Base-by-base conservation (phyloP, 2,113 vertebrate species). In the Neolamprologus ventralis region DNA sequence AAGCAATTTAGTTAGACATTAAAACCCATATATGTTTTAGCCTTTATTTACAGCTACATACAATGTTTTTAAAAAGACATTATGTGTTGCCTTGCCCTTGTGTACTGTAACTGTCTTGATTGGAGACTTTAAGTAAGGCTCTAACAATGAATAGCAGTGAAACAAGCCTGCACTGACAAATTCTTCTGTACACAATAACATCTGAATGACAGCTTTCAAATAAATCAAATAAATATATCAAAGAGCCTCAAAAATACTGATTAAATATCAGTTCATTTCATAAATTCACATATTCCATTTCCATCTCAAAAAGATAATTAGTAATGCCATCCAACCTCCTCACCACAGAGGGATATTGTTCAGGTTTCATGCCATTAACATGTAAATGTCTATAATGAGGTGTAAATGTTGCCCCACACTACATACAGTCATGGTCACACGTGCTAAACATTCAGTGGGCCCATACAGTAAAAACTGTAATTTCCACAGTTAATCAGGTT, bases 401-500 rank as follows among this genome's bases (percentile, higher is more conserved):
- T 31, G 6, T 47, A 28, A 49, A 47, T 47, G 71, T 28, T 19
- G 23, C 33, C 31, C 31, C 31, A 7, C 23, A 75, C 42, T 17
- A 47, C 23, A 47, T 47, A 19, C 23, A 28, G 40, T 75, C 1
- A 28, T 75, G 23, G 14, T 75, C 0, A 7, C 9, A 75, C 0
- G 14, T 28, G 14, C 21, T 47, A 26, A 26, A 75, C 7, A 75
- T 75, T 19, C 65, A 45, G 65, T 26, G 13, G 21, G 21, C 21
- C 21, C 8, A 26, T 42, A 71, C 37, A 73, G 65, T 45, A 45
- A 73, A 26, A 26, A 45, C 37, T 45, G 65, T 45, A 9, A 73
- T 45, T 71, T 71, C 40, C 40, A 5, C 68, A 42, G n/a, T 71
- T 71, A 68, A 68, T 68, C 19, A 42, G 16, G 65, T 40, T n/a